A percentile compares a stretch with the other conserved stretches of the same genome.
phyloP scores from a whole-genome alignment of 1,140 invertebrate genomes.

The Heliothis subflexa region DNA sequence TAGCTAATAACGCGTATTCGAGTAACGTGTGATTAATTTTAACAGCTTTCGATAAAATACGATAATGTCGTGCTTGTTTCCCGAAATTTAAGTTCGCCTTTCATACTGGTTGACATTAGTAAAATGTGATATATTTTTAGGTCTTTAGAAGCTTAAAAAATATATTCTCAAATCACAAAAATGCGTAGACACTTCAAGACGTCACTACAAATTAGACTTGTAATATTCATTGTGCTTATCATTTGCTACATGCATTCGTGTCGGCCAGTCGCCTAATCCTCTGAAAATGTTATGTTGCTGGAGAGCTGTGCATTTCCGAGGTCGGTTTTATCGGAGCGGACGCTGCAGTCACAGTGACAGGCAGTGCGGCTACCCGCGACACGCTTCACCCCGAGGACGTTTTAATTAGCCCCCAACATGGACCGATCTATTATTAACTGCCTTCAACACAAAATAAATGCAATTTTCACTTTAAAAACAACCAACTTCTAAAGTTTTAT shows the following conservation, averaged over 20 bases:
- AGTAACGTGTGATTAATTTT: constrained; percentile 22
- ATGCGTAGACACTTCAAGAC: background rate
- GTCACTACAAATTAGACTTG: background rate
- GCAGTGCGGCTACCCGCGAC: constrained; percentile 46
- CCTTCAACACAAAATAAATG: constrained; percentile 24
- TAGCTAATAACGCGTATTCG: constrained; percentile 27
- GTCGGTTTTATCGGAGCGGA: constrained; percentile 40
- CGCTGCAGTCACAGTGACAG: constrained; percentile 43
- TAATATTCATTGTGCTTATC: constrained; percentile 9
- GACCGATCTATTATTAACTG: background rate
- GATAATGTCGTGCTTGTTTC: constrained; percentile 18
- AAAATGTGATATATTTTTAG: background rate
- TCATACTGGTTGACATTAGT: background rate
- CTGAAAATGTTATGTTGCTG: constrained; percentile 14
- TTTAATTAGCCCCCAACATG: constrained; percentile 53
- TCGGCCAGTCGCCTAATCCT: background rate
- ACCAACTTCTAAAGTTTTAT: background rate
- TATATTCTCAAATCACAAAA: background rate
- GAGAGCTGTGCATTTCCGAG: constrained; percentile 20
- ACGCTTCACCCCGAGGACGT: constrained; percentile 37
- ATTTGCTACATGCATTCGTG: background rate
- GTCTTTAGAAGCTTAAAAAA: background rate
- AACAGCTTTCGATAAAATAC: constrained; percentile 14
- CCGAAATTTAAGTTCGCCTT: background rate
- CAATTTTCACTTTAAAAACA: constrained; percentile 4